phyloP scores from a whole-genome alignment of 2,888 invertebrate genomes.

The Hemicrepidius hirtus region DNA sequence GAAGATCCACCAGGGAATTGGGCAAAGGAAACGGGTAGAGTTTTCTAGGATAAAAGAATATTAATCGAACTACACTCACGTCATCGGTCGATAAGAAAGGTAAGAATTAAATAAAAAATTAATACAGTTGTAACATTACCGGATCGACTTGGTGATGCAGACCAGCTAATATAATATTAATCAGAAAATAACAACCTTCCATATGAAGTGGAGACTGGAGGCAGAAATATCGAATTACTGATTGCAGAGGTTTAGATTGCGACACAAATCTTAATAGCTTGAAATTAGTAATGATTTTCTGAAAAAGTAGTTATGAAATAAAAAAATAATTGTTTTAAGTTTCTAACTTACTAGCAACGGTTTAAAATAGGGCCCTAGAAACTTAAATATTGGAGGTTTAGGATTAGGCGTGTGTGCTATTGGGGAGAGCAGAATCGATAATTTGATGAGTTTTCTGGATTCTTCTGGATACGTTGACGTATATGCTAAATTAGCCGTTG shows the following conservation, averaged over 20 bases:
- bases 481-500: conserved; percentile 82
- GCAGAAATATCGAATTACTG: conserved; percentile 60
- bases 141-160: conserved; percentile 65
- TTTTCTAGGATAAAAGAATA: conserved; percentile 65
- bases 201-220: conserved; percentile 62
- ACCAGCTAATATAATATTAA: too few species aligned
- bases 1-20: conserved; percentile 68
- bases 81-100: too few species aligned
- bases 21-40: conserved; percentile 67
- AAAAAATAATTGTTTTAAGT: too few species aligned
- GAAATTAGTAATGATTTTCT: conserved; percentile 61
- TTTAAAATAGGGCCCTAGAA: neutral
- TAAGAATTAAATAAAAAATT: too few species aligned
- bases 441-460: conserved; percentile 79
- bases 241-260: conserved; percentile 61
- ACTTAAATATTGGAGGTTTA: conserved; percentile 73
- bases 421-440: conserved; percentile 79
- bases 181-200: too few species aligned
- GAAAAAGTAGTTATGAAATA: neutral
- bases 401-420: conserved; percentile 70
- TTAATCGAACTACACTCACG: too few species aligned
- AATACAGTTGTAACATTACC: conserved; percentile 57
- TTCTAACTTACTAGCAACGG: neutral
- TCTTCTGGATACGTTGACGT: conserved; percentile 81
- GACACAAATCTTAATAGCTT: conserved; percentile 62